Conservation (phyloP, 2,888 invertebrate genomes). For the Adelphocoris suturalis region DNA sequence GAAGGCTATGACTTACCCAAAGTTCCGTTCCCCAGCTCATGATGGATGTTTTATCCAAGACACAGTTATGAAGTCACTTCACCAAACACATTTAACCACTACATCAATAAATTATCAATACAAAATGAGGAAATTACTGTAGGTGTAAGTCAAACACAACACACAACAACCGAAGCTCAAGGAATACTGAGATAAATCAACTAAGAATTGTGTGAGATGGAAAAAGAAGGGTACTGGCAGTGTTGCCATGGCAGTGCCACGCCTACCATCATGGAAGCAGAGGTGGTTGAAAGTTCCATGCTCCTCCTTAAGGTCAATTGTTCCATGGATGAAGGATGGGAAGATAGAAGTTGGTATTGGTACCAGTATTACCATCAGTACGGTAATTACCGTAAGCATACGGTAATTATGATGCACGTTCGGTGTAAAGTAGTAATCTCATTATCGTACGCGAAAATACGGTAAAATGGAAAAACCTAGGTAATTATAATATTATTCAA, state of each 20-base stretch:
- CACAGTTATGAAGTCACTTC: conserved; percentile 59
- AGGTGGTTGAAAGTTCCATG: too few relatives aligned
- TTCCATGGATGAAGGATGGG: too few relatives aligned
- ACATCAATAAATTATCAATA: conserved; percentile 26
- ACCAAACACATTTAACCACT: conserved; percentile 62
- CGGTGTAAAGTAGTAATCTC: too few relatives aligned
- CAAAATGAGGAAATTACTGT: conserved; percentile 19
- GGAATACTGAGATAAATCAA: conserved; percentile 44
- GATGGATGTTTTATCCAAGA: conserved; percentile 67
- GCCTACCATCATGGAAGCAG: not conserved
- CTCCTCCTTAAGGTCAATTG: too few relatives aligned
- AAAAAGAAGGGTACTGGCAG: not conserved
- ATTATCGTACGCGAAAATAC: too few relatives aligned
- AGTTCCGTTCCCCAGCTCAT: conserved; percentile 86
- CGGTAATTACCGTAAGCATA: too few relatives aligned
- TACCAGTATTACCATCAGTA: too few relatives aligned
- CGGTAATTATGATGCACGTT: too few relatives aligned
- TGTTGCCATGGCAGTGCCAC: conserved; percentile 13
- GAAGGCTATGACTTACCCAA: conserved; percentile 80
- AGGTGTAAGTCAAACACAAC: conserved; percentile 11
- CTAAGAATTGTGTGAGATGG: not conserved
- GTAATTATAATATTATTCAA: too few relatives aligned
- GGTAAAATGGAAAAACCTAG: too few relatives aligned
- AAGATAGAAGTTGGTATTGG: too few relatives aligned
- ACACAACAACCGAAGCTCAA: conserved; percentile 29